Evolutionary conservation across 2,797 vertebrate genomes (phyloP), one percentile per base, ranked within the genome.

Genomic region (Spinibarbus caldwelli): DNA sequence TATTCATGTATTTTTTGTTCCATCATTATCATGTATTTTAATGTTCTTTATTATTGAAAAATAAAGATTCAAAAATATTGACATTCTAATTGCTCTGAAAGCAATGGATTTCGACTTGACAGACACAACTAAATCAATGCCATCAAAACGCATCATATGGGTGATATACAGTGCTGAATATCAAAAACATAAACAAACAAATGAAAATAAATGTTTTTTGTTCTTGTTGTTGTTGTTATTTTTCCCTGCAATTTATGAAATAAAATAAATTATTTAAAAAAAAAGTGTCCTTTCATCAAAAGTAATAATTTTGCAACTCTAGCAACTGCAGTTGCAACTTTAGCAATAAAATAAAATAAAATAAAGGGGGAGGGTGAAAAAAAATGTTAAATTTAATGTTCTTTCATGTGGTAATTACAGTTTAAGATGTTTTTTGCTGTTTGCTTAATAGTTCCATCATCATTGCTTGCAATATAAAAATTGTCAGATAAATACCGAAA

Each of bases 141-240:
- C 12, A 38, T 62, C 26, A 52, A 38, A 75, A 45, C 17, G 23
- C 43, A 72, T 8, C 93, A 94, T 92, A 91, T 94, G 92, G 91
- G 91, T 92, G 86, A 91, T 90, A 93, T 92, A 91, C 91, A 79
- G 89, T 80, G 87, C 68, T 45, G 68, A 15, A 47, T 47, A 5
- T 5, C 4, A 15, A 59, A 4, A 59, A 1, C 4, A 43, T 0
- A n/a, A n/a, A n/a, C n/a, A n/a, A n/a, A n/a, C n/a, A n/a, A n/a
- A n/a, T n/a, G n/a, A n/a, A n/a, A n/a, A n/a, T n/a, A n/a, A n/a
- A n/a, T n/a, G n/a, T n/a, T n/a, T n/a, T n/a, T n/a, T n/a, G n/a
- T n/a, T n/a, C n/a, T n/a, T n/a, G n/a, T n/a, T n/a, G n/a, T n/a
- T n/a, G n/a, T n/a, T n/a, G n/a, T n/a, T n/a, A n/a, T n/a, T n/a